phyloP scores from a whole-genome alignment of 2,888 invertebrate genomes.

The Drosophila cognata region DNA sequence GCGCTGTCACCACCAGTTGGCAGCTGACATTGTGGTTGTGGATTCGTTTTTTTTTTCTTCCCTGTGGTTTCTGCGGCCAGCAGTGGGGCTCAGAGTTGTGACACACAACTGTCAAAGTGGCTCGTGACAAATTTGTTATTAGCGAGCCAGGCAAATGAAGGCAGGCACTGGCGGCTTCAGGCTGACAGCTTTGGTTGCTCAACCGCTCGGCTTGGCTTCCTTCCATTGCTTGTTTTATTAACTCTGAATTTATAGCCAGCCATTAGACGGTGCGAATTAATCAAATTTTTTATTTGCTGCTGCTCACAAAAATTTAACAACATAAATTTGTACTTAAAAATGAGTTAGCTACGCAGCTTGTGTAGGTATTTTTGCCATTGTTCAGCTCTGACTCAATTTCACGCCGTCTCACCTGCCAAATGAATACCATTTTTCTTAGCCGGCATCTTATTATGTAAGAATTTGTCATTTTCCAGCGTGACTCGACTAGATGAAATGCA shows the following conservation, averaged over 20 bases:
- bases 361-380: constrained; percentile 3
- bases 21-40: constrained; percentile 53
- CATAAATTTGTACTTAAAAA: constrained; percentile 84
- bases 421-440: constrained; percentile 71
- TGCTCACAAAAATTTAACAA: constrained; percentile 59
- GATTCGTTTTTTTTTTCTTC: constrained; percentile 12
- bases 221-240: constrained; percentile 69
- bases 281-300: constrained; percentile 69
- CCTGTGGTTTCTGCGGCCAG: constrained; percentile 46
- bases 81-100: constrained; percentile 54
- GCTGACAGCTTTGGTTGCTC: constrained; percentile 36
- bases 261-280: constrained; percentile 81
- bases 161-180: constrained; percentile 12
- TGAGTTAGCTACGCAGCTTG: constrained; percentile 75
- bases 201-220: constrained; percentile 26
- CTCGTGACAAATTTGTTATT: constrained; percentile 81
- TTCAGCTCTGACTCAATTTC: constrained; percentile 62
- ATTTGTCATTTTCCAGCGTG: constrained; percentile 78
- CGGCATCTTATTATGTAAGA: constrained; percentile 71
- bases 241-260: constrained; percentile 79
- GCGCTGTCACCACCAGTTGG: constrained; percentile 59
- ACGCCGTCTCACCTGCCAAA: constrained; percentile 76
- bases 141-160: constrained; percentile 47
- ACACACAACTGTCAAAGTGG: constrained; percentile 81
- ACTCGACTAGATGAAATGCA: constrained; percentile 71